Evolutionary conservation across 2,888 invertebrate species (phyloP), one percentile per base, ranked within the genome.

Genomic region (Cosmopolites sordidus): DNA sequence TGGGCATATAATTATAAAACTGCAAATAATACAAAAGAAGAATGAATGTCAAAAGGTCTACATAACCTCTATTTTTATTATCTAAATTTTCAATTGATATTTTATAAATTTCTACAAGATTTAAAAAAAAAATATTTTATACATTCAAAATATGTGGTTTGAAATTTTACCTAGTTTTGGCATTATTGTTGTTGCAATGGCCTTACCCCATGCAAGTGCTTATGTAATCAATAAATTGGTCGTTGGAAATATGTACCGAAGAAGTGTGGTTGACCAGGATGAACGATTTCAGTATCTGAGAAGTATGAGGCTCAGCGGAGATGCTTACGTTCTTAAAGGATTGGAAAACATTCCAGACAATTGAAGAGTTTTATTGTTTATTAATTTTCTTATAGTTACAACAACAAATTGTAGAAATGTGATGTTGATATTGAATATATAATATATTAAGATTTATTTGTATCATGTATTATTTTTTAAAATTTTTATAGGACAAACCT

Each of bases 161-260:
- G 86, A 86, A 80, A 80, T 85, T 69, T 65, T 86, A 63, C 86
- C 86, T 11, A 78, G 81, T 64, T 78, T 79, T 58, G 76, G 75
- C 58, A 81, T 86, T 58, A 79, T 86, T 47, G 74, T 78, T 40
- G 81, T 76, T 33, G 80, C 76, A 1, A 48, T 86, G 60, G 79
- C 81, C 12, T 62, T 84, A 51, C 86, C 86, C 11, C 81, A 81
- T 59, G 80, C 77, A 71, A 78, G 78, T 1, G 75, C 81, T 38
- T 83, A 83, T 68, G 80, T 82, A 64, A 60, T 83, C 58, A 81
- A 85, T 70, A 83, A 83, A 69, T 66, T 81, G 57, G 64, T 69
- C 4, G 56, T 82, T 58, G 84, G 83, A 65, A 86, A 85, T 44
- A 56, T 58, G 56, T 83, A 73, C 67, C 79, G 83, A 56, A 78